Percentiles rank a stretch among this genome's conserved stretches.
phyloP scores from a whole-genome alignment of 2,113 vertebrate genomes.

The Macrotis lagotis region DNA sequence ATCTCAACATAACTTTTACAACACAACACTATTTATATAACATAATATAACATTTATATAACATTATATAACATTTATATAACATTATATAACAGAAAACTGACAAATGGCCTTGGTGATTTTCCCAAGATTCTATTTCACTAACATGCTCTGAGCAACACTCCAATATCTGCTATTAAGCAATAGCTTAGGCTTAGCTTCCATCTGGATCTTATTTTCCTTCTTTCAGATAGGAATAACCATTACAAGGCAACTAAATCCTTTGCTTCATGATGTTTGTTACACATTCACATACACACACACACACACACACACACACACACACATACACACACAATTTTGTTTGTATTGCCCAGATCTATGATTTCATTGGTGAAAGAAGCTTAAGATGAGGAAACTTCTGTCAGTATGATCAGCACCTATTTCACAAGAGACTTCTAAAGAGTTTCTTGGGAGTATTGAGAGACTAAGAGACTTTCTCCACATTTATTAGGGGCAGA shows the following conservation, averaged over 20 bases:
- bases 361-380: background rate
- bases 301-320: background rate
- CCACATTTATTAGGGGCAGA: constrained; percentile 23
- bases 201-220: no score
- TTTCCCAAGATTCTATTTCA: background rate
- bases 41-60: no score
- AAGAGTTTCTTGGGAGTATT: background rate
- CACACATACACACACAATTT: background rate
- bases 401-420: constrained; percentile 10
- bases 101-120: background rate
- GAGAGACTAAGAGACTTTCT: background rate
- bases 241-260: background rate
- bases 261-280: background rate
- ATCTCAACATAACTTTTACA: no score
- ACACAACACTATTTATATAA: no score
- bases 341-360: background rate
- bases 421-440: background rate
- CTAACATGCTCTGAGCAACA: background rate
- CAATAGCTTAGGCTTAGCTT: no score
- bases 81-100: no score
- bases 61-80: no score
- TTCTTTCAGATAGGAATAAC: background rate
- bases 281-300: background rate
- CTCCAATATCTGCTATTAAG: background rate
- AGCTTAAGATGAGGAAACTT: constrained; percentile 1